Base-by-base conservation (phyloP, 2,113 vertebrate genomes). In the Hippopotamus amphibius region DNA sequence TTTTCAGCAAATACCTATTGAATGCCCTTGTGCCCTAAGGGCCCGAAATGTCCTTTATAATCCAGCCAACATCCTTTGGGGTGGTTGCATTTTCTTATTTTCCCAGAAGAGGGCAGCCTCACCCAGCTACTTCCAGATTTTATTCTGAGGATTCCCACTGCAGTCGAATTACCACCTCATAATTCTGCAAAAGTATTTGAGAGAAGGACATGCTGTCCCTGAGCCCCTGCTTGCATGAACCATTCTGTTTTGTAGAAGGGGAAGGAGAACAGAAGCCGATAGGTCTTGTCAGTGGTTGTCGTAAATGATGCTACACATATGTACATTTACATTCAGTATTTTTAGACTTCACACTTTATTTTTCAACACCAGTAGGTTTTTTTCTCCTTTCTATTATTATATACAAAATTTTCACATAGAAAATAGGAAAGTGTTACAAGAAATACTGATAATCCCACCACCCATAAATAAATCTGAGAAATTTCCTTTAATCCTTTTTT, bases 31-130 rank as follows among this genome's bases (percentile, higher is more conserved):
- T 85, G 30, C 41, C 61, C 24, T 41, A 24, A 22, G 26, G 24
- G 9, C 33, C 7, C 50, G 24, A 2, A 37, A 14, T 63, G 30
- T 41, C 16, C 41, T 41, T 85, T 65, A 76, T 66, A 16, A 12
- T 53, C 7, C 17, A 59, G 37, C 7, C 50, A 30, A 46, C 41
- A 43, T 66, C 50, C n/a, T 96, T 43, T 48, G 46, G 28, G 21
- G 46, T n/a, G 48, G n/a, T 26, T 72, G 68, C 37, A 77, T 72
- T 93, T 93, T 90, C 83, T 88, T 72, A 41, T 55, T 79, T 89
- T 46, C 41, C 83, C 87, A 96, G 79, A 28, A 97, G 80, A 95
- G 94, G 90, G 74, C 69, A 19, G 37, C 74, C 41, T 71, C 7
- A 2, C 11, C 55, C 46, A 82, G 46, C 15, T 26, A 46, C 74